Base-by-base conservation (phyloP, 2,797 vertebrate genomes). In the Pangasius sanitwongsei region DNA sequence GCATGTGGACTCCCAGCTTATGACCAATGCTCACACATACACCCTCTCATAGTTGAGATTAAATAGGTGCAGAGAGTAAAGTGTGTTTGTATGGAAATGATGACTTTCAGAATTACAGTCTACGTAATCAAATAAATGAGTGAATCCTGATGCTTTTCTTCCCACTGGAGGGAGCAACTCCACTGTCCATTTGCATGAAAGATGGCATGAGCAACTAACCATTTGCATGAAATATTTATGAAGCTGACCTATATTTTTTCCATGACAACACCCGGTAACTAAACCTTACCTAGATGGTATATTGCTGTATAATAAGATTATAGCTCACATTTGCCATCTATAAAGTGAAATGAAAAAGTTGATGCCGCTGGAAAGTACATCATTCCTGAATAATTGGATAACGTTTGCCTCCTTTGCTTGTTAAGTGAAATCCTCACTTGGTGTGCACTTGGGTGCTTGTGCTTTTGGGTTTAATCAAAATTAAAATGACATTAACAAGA, bases 211-310 rank as follows among this genome's bases (percentile, higher is more conserved):
- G 90, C 87, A 61, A 63, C 77, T 74, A 85, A 81, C 87, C 90
- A 89, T 88, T 91, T 89, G 89, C 90, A 92, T 93, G 78, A 91
- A 93, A 91, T 91, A 92, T 93, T 91, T 91, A 92, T 92, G 85
- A 90, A 89, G 82, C 87, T 90, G 90, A 92, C 92, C 92, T 91
- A 89, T 88, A 91, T 91, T 90, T 91, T 90, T 87, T 88, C 86
- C 88, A 86, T 55, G 86, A 74, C 88, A 86, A 89, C 89, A 78
- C 61, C 80, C 86, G 48, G 75, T 87, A 91, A 89, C 75, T 86
- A 74, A 83, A 80, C 44, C 84, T 80, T 89, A 83, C 34, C 80
- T 83, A 72, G 82, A 37, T 28, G 48, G 13, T 90, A 86, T 69
- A 89, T 90, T 83, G 85, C 86, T 23, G 57, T 82, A 87, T 91